Evolutionary conservation across 2,113 vertebrate genomes (phyloP), one percentile per base, ranked within the genome.

Genomic region (Colinus virginianus): DNA sequence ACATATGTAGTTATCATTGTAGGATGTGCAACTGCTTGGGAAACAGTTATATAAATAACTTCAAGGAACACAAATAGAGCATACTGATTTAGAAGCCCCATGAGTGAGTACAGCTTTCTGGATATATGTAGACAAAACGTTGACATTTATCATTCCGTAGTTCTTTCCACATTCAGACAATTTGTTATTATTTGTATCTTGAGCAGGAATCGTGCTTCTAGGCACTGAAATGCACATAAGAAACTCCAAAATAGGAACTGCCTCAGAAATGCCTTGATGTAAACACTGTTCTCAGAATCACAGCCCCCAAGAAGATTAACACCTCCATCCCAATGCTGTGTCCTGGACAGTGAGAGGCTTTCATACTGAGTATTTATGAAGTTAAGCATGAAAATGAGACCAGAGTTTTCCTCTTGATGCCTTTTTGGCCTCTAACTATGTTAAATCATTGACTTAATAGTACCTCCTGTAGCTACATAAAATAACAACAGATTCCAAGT

Each of bases 11-110:
- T 93, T 90, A 70, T 91, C 3, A 1, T 78, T 87, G 80, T 86
- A 91, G 77, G 77, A 93, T 90, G 88, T 81, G 80, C 48, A 75
- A 84, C 45, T 93, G 40, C 83, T 92, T 87, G 42, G 78, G 86
- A 94, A 95, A 91, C 78, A 82, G 34, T 25, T 58, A 55, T 15
- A 94, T 93, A 96, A 95, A 95, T 82, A 96, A 82, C 83, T 84
- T 72, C 16, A 90, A 88, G 62, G 84, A 82, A 82, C 58, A 92
- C 62, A 92, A 87, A 78, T n/a, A 84, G 77, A 87, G 62, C 48
- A 88, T 36, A 58, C 53, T 78, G 53, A 84, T 87, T 92, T 94
- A 90, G 40, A 95, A 87, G 45, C 67, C 84, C 62, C 88, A 58
- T 0, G 12, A 90, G 70, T 79, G 13, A 92, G 67, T 79, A 19